A percentile compares a stretch with the other conserved stretches of the same genome.
phyloP scores from a whole-genome alignment of 92 coral and sea anemone species.

The Umimayanthus kanabou region DNA sequence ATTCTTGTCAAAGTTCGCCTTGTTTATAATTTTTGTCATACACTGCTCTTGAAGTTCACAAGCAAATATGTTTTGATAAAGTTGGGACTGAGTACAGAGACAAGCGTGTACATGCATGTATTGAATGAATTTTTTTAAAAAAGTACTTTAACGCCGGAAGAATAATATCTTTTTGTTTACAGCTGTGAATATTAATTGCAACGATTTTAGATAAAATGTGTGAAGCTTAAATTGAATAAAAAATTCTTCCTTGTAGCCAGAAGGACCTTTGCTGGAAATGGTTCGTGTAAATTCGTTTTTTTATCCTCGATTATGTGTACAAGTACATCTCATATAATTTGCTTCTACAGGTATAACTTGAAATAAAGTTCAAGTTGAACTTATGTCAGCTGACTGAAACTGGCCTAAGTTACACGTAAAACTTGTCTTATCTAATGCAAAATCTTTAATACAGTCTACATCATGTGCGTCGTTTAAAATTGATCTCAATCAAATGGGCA shows the following conservation, averaged over 20 bases:
- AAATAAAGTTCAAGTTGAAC: background rate
- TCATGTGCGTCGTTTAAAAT: background rate
- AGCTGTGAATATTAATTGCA: background rate
- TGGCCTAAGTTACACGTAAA: background rate
- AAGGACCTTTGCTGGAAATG: too few relatives aligned
- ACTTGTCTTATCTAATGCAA: background rate
- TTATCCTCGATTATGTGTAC: too few relatives aligned
- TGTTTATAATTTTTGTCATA: too few relatives aligned
- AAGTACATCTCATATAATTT: background rate
- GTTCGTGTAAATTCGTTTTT: too few relatives aligned
- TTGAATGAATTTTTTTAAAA: background rate
- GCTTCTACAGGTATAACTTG: background rate
- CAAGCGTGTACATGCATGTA: background rate
- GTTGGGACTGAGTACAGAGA: background rate
- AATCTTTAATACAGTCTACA: background rate
- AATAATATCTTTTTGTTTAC: conserved; percentile 1
- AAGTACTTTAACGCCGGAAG: background rate
- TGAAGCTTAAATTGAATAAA: background rate
- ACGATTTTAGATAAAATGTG: conserved; percentile 4
- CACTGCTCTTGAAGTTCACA: too few relatives aligned
- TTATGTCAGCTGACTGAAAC: background rate
- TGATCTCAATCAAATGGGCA: background rate
- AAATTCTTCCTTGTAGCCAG: background rate
- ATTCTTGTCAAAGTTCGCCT: too few relatives aligned
- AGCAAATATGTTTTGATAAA: too few relatives aligned